A percentile compares a stretch with the other conserved stretches of the same genome.
phyloP scores from a whole-genome alignment of 2,797 vertebrate genomes.

The Helarctos malayanus region DNA sequence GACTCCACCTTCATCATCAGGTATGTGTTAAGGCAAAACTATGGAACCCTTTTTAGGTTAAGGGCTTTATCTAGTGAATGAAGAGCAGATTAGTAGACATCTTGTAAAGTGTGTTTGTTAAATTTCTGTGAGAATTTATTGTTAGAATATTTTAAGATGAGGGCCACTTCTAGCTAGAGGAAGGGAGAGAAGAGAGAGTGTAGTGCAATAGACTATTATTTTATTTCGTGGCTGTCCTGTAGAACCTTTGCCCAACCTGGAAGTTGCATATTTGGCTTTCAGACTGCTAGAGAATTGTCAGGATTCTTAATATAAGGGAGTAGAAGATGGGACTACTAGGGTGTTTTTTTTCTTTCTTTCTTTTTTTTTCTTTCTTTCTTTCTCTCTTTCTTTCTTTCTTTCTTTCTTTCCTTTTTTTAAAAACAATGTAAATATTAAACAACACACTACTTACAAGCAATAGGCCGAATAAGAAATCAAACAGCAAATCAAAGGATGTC shows the following conservation, averaged over 20 bases:
- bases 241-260: background rate
- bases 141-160: background rate
- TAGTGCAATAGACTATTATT: background rate
- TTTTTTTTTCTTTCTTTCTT: too few species aligned
- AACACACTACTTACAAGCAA: background rate
- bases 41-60: background rate
- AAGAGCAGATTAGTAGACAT: background rate
- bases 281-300: conserved; percentile 7
- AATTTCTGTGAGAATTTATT: conserved; percentile 29
- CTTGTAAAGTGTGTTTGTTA: background rate
- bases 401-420: too few species aligned
- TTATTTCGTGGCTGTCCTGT: conserved; percentile 2
- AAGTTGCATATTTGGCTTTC: background rate
- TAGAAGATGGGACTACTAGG: background rate
- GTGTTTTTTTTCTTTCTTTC: background rate
- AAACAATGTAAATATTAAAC: background rate
- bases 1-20: conserved; percentile 61
- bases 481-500: background rate
- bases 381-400: too few species aligned
- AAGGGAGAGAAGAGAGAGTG: background rate
- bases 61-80: background rate
- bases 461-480: background rate
- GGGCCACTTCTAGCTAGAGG: background rate
- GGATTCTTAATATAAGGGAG: background rate
- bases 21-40: conserved; percentile 77